These are phyloP conservation scores for Drosophila repleta DNA, from an alignment of 1,140 invertebrate species.

Conservation along the genomic window DNA sequence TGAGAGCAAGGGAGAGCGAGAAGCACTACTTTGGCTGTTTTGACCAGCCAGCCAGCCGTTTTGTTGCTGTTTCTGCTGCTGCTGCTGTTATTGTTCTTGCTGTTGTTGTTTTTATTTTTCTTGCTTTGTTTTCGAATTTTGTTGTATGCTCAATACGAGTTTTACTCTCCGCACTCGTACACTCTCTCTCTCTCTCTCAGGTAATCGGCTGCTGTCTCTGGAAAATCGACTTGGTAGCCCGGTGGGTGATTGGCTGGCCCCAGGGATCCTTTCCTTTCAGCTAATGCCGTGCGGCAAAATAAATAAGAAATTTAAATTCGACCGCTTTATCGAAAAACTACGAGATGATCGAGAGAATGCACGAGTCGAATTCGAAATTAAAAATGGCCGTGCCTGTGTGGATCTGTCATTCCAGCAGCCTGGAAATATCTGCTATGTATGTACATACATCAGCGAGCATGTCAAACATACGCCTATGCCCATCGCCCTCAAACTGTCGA, in stretches of 20 bases:
- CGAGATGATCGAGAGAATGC: neutral
- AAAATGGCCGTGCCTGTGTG: slow-evolving; percentile 16
- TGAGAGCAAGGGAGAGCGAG: neutral
- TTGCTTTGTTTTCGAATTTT: slow-evolving; percentile 15
- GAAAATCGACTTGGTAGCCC: slow-evolving; percentile 27
- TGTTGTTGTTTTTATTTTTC: slow-evolving; percentile 24
- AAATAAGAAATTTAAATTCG: slow-evolving; percentile 2
- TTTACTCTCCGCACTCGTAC: slow-evolving; percentile 4
- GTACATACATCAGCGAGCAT: neutral
- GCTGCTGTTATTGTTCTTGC: neutral
- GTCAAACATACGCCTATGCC: slow-evolving; percentile 8
- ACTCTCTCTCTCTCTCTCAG: slow-evolving; percentile 20
- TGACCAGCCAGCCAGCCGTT: slow-evolving; percentile 11
- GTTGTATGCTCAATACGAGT: slow-evolving; percentile 12
- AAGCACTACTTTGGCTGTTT: slow-evolving; percentile 6
- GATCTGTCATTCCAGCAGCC: slow-evolving; percentile 10
- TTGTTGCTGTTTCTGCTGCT: neutral
- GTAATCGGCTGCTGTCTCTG: slow-evolving; percentile 17
- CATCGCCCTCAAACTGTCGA: neutral
- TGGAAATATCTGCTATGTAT: slow-evolving; percentile 3
- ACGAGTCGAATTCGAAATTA: neutral
- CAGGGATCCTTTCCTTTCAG: slow-evolving; percentile 22
- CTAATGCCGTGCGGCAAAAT: neutral
- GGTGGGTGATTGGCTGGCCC: slow-evolving; percentile 29
- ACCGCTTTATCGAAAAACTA: neutral